These are phyloP conservation scores for Onychostoma macrolepis DNA, from an alignment of 2,113 vertebrate genomes.

Conservation along the genomic window DNA sequence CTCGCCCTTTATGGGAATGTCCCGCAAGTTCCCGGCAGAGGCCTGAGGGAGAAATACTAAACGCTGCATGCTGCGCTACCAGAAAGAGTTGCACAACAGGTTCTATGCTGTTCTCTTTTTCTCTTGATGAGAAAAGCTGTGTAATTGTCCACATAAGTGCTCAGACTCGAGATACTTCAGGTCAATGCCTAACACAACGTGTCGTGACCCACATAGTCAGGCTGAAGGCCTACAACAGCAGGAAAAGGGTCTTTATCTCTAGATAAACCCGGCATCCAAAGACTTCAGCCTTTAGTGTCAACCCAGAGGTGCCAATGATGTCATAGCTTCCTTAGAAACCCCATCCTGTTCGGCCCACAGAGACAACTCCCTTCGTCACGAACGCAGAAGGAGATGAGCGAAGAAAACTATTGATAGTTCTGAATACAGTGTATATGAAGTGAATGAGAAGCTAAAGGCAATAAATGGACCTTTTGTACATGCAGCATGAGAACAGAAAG, in stretches of 20 bases:
- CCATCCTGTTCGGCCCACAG: constrained; percentile 5
- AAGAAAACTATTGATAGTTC: constrained; percentile 55
- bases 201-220: constrained; percentile 4
- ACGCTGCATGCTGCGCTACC: constrained; percentile 13
- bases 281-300: constrained; percentile 28
- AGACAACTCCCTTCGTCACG: constrained; percentile 50
- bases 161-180: not conserved
- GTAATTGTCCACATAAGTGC: not conserved
- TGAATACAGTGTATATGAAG: constrained; percentile 43
- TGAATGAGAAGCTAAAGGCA: constrained; percentile 20
- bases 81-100: constrained; percentile 37
- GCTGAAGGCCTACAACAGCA: not conserved
- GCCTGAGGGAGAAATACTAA: constrained; percentile 32
- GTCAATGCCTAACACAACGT: not conserved
- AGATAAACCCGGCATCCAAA: constrained; percentile 40
- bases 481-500: constrained; percentile 41
- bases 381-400: constrained; percentile 7
- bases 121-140: not conserved
- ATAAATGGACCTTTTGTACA: constrained; percentile 43
- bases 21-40: constrained; percentile 6
- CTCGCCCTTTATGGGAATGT: constrained; percentile 37
- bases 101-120: constrained; percentile 20
- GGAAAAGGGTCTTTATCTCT: constrained; percentile 40
- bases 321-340: constrained; percentile 48
- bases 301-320: constrained; percentile 49